Evolutionary conservation across 2,113 vertebrate species (phyloP), one percentile per base, ranked within the genome.

Genomic region (Paedocypris sp.): DNA sequence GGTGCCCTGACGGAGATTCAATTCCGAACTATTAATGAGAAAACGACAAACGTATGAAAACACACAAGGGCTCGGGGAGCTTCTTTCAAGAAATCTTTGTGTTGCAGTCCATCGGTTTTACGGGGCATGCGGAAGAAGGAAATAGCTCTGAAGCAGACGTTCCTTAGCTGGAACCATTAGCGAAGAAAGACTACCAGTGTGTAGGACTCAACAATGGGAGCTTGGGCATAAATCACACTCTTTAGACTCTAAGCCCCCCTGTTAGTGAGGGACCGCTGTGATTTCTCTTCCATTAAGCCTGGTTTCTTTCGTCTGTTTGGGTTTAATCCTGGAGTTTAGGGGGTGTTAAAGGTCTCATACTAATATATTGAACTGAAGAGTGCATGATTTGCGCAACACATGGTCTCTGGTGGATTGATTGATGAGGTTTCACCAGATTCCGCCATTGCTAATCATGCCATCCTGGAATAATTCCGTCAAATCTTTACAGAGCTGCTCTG

Each of bases 1-100:
- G 68, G 51, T 66, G 62, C 63, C 58, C 60, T 66, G 26, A 58
- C 35, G 15, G 33, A 49, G 47, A 62, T 62, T 70, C 58, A 62
- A 62, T 70, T 66, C 35, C 32, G 38, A 38, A 39, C 42, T 48
- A 57, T 41, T 57, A 53, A 66, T 66, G 58, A 70, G 48, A 49
- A 48, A 38, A 51, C 45, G 60, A 28, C 50, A 15, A n/a, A 6
- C 22, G 22, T 36, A 45, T 57, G 23, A 61, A 54, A 43, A 51
- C 19, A 1, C 25, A 52, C 23, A 52, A 45, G 56, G 46, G 16
- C 35, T 54, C 28, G 48, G 46, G 53, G 26, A 16, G 1, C n/a
- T 43, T 69, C 47, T 60, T 42, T 11, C 20, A 10, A 60, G 46
- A 31, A 61, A 36, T 13, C 29, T 54, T 65, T 49, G 20, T 54